Conservation (phyloP, 2,888 invertebrate genomes). For the Trypoxylon attenuatum region DNA sequence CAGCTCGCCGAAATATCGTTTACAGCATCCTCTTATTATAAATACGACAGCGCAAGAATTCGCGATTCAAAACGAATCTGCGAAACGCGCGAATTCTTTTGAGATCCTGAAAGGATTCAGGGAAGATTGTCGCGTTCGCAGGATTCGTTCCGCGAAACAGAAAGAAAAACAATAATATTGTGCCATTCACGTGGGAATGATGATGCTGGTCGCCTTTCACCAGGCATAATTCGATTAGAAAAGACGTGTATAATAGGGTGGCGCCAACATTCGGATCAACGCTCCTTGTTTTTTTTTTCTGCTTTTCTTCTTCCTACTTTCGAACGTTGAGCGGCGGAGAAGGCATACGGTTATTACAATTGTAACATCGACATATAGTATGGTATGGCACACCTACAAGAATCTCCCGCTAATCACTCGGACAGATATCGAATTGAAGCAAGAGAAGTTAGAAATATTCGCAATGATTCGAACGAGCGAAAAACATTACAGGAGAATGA, state of each 20-base stretch:
- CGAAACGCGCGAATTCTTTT: slow-evolving; percentile 3
- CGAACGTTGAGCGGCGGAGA: slow-evolving; percentile 33
- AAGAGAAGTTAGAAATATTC: not conserved
- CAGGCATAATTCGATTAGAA: slow-evolving; percentile 14
- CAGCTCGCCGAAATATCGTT: slow-evolving; percentile 50
- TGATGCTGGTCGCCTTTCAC: slow-evolving; percentile 13
- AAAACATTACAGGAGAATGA: not conserved
- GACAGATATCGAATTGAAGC: slow-evolving; percentile 25
- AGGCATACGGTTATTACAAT: slow-evolving; percentile 44
- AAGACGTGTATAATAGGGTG: slow-evolving; percentile 14
- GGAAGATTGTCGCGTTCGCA: not conserved
- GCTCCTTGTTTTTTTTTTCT: slow-evolving; percentile 1
- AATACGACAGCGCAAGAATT: slow-evolving; percentile 42
- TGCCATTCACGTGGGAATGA: not conserved
- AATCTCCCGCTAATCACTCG: slow-evolving; percentile 25
- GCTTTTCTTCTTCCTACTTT: slow-evolving; percentile 9
- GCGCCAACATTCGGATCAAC: slow-evolving; percentile 22
- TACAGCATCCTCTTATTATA: slow-evolving; percentile 47
- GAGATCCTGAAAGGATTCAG: not conserved
- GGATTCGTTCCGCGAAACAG: not conserved
- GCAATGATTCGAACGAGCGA: not conserved
- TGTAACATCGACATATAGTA: slow-evolving; percentile 53
- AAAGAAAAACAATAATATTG: not conserved
- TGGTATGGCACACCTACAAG: slow-evolving; percentile 65
- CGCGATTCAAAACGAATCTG: not conserved